These are phyloP conservation scores for Sceloporus undulatus DNA, from an alignment of 2,113 vertebrate genomes.

Conservation along the genomic window DNA sequence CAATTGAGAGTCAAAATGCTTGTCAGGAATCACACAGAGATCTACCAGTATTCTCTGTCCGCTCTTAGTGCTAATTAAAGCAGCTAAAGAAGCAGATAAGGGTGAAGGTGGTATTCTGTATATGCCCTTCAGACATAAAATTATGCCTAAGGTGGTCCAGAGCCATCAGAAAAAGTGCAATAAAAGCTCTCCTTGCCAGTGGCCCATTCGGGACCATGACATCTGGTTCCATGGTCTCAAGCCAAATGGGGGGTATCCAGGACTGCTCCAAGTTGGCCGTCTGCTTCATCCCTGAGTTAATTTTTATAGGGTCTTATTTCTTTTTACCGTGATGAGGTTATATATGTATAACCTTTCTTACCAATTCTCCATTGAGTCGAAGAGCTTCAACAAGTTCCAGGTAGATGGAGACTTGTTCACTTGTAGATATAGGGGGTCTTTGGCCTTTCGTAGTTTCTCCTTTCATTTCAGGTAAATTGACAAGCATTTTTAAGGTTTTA, in stretches of 20 bases:
- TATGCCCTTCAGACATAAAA: not conserved
- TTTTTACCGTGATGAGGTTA: not conserved
- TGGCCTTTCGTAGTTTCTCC: conserved; percentile 52
- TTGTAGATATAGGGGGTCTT: conserved; percentile 37
- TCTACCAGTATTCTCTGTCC: no score
- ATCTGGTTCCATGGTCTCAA: no score
- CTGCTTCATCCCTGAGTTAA: no score
- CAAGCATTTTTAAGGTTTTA: conserved; percentile 74
- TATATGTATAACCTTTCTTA: conserved; percentile 45
- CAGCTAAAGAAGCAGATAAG: not conserved
- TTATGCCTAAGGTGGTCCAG: not conserved
- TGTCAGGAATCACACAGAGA: no score
- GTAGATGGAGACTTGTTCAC: conserved; percentile 75
- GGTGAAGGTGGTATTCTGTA: not conserved
- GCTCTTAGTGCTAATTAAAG: not conserved
- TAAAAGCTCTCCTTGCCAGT: no score
- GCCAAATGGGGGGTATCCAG: no score
- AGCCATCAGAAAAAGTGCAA: no score
- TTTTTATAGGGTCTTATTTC: not conserved
- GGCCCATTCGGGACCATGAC: no score
- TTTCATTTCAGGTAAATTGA: conserved; percentile 65
- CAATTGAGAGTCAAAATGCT: no score
- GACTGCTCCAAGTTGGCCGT: no score
- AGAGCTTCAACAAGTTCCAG: conserved; percentile 78
- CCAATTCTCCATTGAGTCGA: conserved; percentile 80